These are phyloP conservation scores for Melopsittacus undulatus DNA, from an alignment of 2,797 vertebrate genomes.

Conservation along the genomic window DNA sequence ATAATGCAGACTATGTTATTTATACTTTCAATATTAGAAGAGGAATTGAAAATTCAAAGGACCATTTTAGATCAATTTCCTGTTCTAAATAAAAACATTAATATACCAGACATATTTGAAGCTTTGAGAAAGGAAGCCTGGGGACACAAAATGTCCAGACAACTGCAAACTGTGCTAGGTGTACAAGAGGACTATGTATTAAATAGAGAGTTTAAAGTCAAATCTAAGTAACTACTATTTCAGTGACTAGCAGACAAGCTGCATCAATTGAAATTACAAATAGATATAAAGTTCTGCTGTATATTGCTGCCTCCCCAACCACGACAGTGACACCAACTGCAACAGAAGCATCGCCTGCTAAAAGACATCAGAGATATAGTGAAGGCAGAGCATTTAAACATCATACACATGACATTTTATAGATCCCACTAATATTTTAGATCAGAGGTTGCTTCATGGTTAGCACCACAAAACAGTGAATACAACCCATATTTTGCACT, in stretches of 20 bases:
- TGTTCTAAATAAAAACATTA: neutral
- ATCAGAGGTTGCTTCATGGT: neutral
- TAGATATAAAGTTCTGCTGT: neutral
- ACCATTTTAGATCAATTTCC: neutral
- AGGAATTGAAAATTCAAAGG: neutral
- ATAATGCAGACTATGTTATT: slow-evolving; percentile 1
- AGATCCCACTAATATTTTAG: neutral
- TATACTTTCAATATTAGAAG: neutral
- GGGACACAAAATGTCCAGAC: neutral
- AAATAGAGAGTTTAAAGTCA: neutral
- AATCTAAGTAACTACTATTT: neutral
- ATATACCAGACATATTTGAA: neutral
- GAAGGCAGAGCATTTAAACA: neutral
- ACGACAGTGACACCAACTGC: neutral
- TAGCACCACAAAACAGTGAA: neutral
- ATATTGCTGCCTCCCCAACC: neutral
- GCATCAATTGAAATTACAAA: neutral
- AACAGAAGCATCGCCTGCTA: neutral
- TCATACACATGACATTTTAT: neutral
- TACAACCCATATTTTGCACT: neutral
- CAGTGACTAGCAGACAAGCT: neutral
- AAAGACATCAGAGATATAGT: neutral
- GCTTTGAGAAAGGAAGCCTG: neutral
- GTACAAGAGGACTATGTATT: neutral
- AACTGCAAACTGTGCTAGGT: neutral